A percentile compares a stretch with the other conserved stretches of the same genome.
Conservation (phyloP, 2,113 vertebrate genomes). For the Esox niger region DNA sequence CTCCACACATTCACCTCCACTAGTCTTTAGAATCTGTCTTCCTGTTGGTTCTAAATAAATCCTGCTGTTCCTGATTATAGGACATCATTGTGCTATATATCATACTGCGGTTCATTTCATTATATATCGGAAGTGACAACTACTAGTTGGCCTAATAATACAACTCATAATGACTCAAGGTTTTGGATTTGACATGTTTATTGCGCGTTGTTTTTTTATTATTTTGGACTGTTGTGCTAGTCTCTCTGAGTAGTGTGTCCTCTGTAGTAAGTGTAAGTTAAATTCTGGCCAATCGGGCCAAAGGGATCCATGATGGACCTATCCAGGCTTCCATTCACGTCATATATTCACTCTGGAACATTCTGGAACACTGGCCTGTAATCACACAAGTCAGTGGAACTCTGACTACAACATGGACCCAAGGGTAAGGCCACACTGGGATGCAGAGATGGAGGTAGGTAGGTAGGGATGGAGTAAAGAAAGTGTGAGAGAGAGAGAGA, state of each 20-base stretch:
- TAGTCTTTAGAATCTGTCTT: not conserved
- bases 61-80: not conserved
- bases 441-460: slow-evolving; percentile 3
- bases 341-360: slow-evolving; percentile 56
- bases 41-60: not conserved
- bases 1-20: not conserved
- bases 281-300: slow-evolving; percentile 44
- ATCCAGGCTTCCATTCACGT: slow-evolving; percentile 33
- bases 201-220: not conserved
- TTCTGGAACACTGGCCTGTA: slow-evolving; percentile 47
- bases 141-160: too few relatives aligned
- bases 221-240: not conserved
- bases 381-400: slow-evolving; percentile 39
- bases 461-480: not conserved
- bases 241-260: not conserved
- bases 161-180: too few relatives aligned
- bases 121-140: not conserved
- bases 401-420: slow-evolving; percentile 38
- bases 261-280: slow-evolving; percentile 40
- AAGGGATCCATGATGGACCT: slow-evolving; percentile 44
- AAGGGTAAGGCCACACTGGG: slow-evolving; percentile 41
- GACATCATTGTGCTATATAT: not conserved
- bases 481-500: slow-evolving; percentile 5
- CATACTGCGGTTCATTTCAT: not conserved
- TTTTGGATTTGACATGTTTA: too few relatives aligned